Percentiles rank a stretch among this genome's conserved stretches.
phyloP scores from a whole-genome alignment of 2,888 invertebrate genomes.

The Parnassius apollo region DNA sequence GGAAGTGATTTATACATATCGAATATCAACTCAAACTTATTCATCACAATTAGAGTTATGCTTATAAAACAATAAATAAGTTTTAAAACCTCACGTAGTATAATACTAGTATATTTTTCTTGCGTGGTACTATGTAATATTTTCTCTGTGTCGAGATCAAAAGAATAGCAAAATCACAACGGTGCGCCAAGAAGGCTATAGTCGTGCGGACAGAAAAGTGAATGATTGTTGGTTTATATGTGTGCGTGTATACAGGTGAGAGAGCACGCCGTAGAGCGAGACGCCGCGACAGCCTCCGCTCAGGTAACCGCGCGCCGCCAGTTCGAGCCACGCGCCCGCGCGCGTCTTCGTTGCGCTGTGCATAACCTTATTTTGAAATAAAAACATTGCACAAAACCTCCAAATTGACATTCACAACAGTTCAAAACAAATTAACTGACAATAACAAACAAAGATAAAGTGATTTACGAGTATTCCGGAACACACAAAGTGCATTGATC shows the following conservation, averaged over 20 bases:
- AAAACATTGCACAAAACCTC: slow-evolving; percentile 47
- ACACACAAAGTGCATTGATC: slow-evolving; percentile 36
- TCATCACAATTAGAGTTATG: no score
- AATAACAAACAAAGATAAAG: slow-evolving; percentile 20
- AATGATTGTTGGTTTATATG: slow-evolving; percentile 34
- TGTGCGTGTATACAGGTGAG: slow-evolving; percentile 53
- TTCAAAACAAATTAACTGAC: slow-evolving; percentile 26
- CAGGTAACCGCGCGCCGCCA: slow-evolving; percentile 59
- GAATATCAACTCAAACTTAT: no score
- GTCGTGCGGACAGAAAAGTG: slow-evolving; percentile 30
- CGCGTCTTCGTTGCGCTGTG: slow-evolving; percentile 50
- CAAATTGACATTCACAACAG: slow-evolving; percentile 28
- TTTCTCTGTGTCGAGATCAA: slow-evolving; percentile 7
- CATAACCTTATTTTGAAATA: slow-evolving; percentile 51
- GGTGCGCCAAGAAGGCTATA: slow-evolving; percentile 23
- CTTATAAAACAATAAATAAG: no score
- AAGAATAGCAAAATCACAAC: slow-evolving; percentile 29
- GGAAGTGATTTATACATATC: no score
- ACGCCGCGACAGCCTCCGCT: slow-evolving; percentile 56
- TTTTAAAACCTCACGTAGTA: no score
- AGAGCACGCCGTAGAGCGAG: slow-evolving; percentile 57
- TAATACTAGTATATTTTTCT: no score
- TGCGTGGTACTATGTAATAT: not conserved
- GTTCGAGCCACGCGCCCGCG: slow-evolving; percentile 63
- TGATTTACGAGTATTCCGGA: slow-evolving; percentile 21